Percentiles rank a stretch among this genome's conserved stretches.
Evolutionary conservation across 2,113 vertebrate genomes (phyloP).

Genomic region (Hymenochirus boettgeri): DNA sequence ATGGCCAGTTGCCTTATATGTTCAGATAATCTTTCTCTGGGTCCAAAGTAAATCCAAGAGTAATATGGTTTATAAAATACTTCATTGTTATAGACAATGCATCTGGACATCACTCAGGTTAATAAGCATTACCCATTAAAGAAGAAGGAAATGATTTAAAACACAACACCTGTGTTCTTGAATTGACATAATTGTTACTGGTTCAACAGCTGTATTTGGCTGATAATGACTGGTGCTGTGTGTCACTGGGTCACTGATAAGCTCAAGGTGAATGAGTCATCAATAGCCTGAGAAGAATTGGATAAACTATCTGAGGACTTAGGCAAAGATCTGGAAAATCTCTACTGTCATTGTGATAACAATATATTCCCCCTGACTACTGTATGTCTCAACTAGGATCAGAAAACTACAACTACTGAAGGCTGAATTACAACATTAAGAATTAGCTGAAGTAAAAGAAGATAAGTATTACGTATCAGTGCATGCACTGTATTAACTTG

Average conservation of each 20-base stretch:
- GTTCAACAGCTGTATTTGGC: conserved; percentile 15
- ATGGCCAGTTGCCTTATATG: conserved; percentile 6
- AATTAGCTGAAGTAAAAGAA: too few relatives aligned
- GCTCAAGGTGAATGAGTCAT: too few relatives aligned
- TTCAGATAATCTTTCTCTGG: conserved; percentile 3
- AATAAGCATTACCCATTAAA: conserved; percentile 4
- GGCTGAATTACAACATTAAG: too few relatives aligned
- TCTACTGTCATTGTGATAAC: too few relatives aligned
- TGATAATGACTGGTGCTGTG: background rate
- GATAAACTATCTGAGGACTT: too few relatives aligned
- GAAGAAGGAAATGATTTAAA: background rate
- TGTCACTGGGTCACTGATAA: background rate
- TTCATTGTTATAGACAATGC: conserved; percentile 3
- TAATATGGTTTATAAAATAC: conserved; percentile 17
- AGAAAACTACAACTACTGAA: too few relatives aligned
- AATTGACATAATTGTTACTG: conserved; percentile 1
- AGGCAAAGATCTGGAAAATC: too few relatives aligned
- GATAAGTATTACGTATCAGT: too few relatives aligned
- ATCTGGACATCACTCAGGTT: conserved; percentile 9
- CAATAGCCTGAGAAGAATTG: too few relatives aligned
- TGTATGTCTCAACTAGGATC: too few relatives aligned
- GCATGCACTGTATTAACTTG: too few relatives aligned
- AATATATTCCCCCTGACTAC: too few relatives aligned
- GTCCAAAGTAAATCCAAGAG: background rate
- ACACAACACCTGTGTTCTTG: background rate